Conservation (phyloP, 2,888 invertebrate genomes). For the Neocrepidodera transversa region DNA sequence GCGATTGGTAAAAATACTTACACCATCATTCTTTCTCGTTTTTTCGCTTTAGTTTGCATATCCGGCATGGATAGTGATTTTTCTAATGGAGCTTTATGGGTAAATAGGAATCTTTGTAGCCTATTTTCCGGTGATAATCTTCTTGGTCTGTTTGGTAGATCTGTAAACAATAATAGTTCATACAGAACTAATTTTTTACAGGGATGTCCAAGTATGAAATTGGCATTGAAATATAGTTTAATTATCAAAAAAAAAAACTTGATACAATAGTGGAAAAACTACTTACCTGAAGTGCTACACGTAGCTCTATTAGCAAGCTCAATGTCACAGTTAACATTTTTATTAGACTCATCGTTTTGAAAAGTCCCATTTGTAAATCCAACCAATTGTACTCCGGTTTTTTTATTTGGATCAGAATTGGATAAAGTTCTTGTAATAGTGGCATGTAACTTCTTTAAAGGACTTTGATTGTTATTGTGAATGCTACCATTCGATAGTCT, state of each 20-base stretch:
- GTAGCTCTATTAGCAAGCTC: constrained; percentile 46
- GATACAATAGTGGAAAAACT: no score
- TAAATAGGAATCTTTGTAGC: constrained; percentile 52
- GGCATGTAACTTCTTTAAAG: constrained; percentile 57
- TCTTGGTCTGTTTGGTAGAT: constrained; percentile 42
- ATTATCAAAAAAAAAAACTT: no score
- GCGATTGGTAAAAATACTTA: no score
- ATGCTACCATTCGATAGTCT: constrained; percentile 48
- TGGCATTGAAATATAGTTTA: no score
- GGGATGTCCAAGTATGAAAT: no score
- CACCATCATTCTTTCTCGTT: constrained; percentile 73
- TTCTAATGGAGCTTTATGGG: constrained; percentile 68
- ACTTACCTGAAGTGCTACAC: constrained; percentile 53
- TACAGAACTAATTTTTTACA: no score
- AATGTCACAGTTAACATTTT: constrained; percentile 45
- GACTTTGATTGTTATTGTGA: constrained; percentile 51
- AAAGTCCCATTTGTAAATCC: constrained; percentile 57
- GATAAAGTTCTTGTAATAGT: constrained; percentile 64
- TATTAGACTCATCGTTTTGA: constrained; percentile 47
- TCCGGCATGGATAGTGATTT: constrained; percentile 87
- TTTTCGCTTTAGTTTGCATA: constrained; percentile 77
- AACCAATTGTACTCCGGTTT: constrained; percentile 54
- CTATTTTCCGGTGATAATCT: constrained; percentile 62
- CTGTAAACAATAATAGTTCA: constrained; percentile 32
- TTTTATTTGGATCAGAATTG: constrained; percentile 57